A percentile compares a stretch with the other conserved stretches of the same genome.
phyloP scores from a whole-genome alignment of 1,140 invertebrate genomes.

The Carposina sasakii region DNA sequence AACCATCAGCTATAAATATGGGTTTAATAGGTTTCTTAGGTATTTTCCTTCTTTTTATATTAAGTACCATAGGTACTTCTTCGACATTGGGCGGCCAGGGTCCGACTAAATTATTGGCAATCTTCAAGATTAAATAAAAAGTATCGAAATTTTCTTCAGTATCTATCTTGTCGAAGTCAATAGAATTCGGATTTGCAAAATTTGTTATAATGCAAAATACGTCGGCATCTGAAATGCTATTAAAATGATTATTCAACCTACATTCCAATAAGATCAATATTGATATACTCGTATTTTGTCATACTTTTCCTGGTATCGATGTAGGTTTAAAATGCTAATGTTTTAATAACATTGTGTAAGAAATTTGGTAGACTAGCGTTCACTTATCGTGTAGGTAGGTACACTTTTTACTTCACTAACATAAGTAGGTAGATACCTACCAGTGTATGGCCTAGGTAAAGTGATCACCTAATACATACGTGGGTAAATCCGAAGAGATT shows the following conservation, averaged over 20 bases:
- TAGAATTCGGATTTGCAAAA: slow-evolving; percentile 46
- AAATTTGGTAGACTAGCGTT: too few species aligned
- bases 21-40: slow-evolving; percentile 28
- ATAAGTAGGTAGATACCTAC: too few species aligned
- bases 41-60: slow-evolving; percentile 12
- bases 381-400: too few species aligned
- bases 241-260: too few species aligned
- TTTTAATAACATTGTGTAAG: too few species aligned
- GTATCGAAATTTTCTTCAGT: slow-evolving; percentile 38
- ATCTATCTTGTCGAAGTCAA: slow-evolving; percentile 30
- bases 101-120: slow-evolving; percentile 39
- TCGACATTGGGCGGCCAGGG: slow-evolving; percentile 2
- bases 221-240: slow-evolving; percentile 52
- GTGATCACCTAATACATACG: slow-evolving; percentile 21
- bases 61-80: slow-evolving; percentile 12
- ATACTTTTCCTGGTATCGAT: too few species aligned
- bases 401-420: too few species aligned
- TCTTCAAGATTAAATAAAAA: slow-evolving; percentile 49
- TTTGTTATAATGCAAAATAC: slow-evolving; percentile 51
- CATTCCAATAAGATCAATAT: too few species aligned
- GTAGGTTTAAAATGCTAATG: too few species aligned
- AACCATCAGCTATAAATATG: slow-evolving; percentile 50
- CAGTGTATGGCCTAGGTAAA: not conserved
- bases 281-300: too few species aligned
- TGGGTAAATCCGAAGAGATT: slow-evolving; percentile 42